Base-by-base conservation (phyloP, 2,888 invertebrate species). In the Sinhomidia bicolor region DNA sequence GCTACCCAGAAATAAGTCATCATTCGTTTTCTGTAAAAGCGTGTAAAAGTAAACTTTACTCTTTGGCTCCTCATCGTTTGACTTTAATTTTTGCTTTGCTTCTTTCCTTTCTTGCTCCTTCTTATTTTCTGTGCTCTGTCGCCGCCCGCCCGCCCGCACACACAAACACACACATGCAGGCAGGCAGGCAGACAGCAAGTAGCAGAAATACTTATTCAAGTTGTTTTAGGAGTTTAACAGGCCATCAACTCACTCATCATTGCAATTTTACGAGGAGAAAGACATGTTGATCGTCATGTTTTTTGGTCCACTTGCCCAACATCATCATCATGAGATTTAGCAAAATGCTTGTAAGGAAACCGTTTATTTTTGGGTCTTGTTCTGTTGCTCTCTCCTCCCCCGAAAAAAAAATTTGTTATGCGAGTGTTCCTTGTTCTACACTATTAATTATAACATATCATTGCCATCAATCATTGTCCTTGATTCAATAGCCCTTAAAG, bases 371-470 rank as follows among this genome's bases (percentile, higher is more conserved):
- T 65, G 47, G 74, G 44, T 12, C 47, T 26, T 12, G 14, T 47
- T 26, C 14, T 20, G 12, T 74, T 74, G 44, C 26, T 51, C 3
- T 71, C 7, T 29, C 32, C 5, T 20, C 14, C 4, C 20, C 1
- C 9, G n/a, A n/a, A n/a, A n/a, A n/a, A n/a, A n/a, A n/a, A n/a
- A n/a, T n/a, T n/a, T n/a, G n/a, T n/a, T n/a, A n/a, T n/a, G n/a
- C n/a, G n/a, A n/a, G n/a, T 54, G 12, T n/a, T 80, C 23, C 44
- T 65, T 87, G 81, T 87, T 87, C 80, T 81, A 74, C 81, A 23
- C 86, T 74, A 87, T 87, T 87, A 80, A 74, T 62, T 81, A 60
- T 81, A 74, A 87, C 74, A 81, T 87, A 87, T 87, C 74, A 81
- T 81, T 60, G 47, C 74, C 47, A 81, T 87, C 81, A 80, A 87